Evolutionary conservation across 2,888 invertebrate genomes (phyloP), one percentile per base, ranked within the genome.

Genomic region (Agonopterix alstromeriana): DNA sequence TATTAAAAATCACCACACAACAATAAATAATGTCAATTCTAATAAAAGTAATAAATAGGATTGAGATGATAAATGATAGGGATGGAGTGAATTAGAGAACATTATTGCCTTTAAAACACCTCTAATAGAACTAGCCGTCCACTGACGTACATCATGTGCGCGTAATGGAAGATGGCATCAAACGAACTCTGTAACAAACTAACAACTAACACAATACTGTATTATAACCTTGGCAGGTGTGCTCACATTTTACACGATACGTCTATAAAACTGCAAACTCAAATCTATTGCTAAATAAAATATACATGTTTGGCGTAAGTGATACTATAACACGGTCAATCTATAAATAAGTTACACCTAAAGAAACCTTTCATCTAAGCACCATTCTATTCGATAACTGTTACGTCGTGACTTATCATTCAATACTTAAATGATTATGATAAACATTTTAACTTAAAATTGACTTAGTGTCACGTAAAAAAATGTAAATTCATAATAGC

Each of bases 331-430:
- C 70, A 71, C 65, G 56, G 70, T 70, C 64, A 65, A 61, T 71
- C 70, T 81, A 79, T 78, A 80, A 77, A 78, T 80, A 81, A 61
- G 70, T 77, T 75, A 81, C 67, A 64, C 61, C 77, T 85, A 83
- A 81, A 72, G 69, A 81, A 83, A 82, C 63, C 57, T 48, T 57
- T 82, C 70, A 67, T 80, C 84, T 85, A 88, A 88, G 88, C 88
- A 88, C 88, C 88, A 85, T 85, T 87, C 83, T 87, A 87, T 88
- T 88, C 88, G 86, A 86, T 87, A 73, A 78, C 79, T 74, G 81
- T 82, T 81, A 77, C 73, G 58, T 65, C 64, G 74, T 80, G 84
- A 87, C 84, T 83, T 81, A 85, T 78, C 79, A 71, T 76, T 80
- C 74, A 82, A 83, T 83, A 85, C 81, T 82, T 70, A 75, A 67